Evolutionary conservation across 2,113 vertebrate genomes (phyloP).

Genomic region (Acanthisitta chloris): DNA sequence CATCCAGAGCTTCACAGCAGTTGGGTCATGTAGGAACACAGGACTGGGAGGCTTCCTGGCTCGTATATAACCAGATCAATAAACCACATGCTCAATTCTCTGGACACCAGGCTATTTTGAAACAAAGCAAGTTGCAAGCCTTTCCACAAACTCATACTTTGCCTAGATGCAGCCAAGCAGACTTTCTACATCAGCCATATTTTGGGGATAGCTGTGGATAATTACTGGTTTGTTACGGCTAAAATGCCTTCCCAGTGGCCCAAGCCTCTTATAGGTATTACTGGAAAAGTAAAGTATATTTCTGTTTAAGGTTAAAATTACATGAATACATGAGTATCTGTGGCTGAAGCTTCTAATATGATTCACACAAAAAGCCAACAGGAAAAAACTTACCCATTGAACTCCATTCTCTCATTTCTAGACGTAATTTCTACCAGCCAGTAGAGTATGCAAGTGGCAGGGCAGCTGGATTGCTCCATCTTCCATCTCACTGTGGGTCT

Average conservation of each 20-base stretch:
- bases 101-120: background rate
- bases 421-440: background rate
- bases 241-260: background rate
- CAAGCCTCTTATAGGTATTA: background rate
- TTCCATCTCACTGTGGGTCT: background rate
- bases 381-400: background rate
- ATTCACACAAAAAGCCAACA: background rate
- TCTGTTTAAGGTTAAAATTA: background rate
- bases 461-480: background rate
- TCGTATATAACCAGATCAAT: conserved; percentile 20
- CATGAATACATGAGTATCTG: background rate
- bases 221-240: background rate
- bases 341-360: background rate
- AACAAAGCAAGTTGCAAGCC: background rate
- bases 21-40: background rate
- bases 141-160: background rate
- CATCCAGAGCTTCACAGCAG: background rate
- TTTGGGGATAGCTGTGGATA: background rate
- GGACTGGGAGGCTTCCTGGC: background rate
- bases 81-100: background rate
- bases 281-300: background rate
- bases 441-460: rapidly evolving
- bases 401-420: background rate
- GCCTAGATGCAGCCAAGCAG: background rate
- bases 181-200: background rate